Base-by-base conservation (phyloP, 2,113 vertebrate species). In the Mustela nigripes region DNA sequence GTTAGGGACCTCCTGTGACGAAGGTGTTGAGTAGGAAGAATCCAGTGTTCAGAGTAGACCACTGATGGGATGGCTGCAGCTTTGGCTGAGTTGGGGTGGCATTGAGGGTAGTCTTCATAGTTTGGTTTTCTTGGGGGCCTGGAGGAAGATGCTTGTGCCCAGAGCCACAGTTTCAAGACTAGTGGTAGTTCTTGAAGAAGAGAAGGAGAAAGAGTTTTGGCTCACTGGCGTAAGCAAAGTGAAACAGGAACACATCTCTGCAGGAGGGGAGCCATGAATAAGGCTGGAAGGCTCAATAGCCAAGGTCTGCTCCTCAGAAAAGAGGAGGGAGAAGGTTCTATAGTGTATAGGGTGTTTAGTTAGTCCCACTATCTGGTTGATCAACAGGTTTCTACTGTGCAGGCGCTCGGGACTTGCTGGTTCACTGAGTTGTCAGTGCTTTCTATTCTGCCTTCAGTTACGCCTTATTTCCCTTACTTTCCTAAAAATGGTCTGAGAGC, bases 51-150 rank as follows among this genome's bases (percentile, higher is more conserved):
- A 33, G 8, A 65, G 76, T 45, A 28, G 76, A 79, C 67, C 53
- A 4, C 73, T 62, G 58, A 4, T 50, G 71, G 42, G 24, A 22
- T 10, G 62, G 60, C 63, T 21, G 39, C 16, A 42, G 78, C 60
- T 56, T n/a, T 86, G 81, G 26, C 45, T 4, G 7, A 45, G 15
- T 0, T 79, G 82, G 16, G 58, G 14, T 81, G 31, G 22, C 24
- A 11, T 3, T 0, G 0, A 84, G 67, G 84, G 56, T 18, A 11
- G 11, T 18, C 14, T 42, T 19, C 24, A 18, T 15, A 8, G 76
- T 84, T 50, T 12, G 36, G n/a, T 79, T 58, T 73, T 67, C 87
- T 94, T 26, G 36, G 71, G 18, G 39, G 11, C 28, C 16, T 42
- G 63, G 58, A 28, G 18, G 48, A 76, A 36, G 76, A 89, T 45